Evolutionary conservation across 37 sponge, comb jelly and placozoan species (phyloP), one percentile per base, ranked within the genome.

Genomic region (Axinella damicornis): DNA sequence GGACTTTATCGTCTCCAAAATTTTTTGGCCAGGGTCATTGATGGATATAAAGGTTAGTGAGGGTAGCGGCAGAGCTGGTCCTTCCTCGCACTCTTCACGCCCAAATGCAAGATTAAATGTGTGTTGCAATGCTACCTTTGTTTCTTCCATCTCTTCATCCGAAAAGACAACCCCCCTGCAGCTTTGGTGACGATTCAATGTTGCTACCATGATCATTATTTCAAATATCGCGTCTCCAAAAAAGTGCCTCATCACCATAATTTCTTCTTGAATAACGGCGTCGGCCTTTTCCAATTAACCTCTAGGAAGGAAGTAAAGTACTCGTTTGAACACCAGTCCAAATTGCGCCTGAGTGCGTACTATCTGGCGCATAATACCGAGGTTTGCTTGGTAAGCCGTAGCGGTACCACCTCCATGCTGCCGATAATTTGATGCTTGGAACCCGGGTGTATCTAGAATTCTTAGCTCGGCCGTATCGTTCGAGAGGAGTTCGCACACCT

Each of bases 21-120:
- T 28, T 46, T 9, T 46, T 40, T 71, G 19, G 40, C 73, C 33
- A 20, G 53, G 11, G 21, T 71, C 73, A 38, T 6, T 13, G 41
- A 71, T 46, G 53, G 73, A 40, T 15, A 71, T 38, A 41, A 40
- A 71, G 53, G 40, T 4, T 6, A 71, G 33, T 46, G 73, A 53
- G 21, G 73, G 73, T 32, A 2, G 19, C 4, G 19, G 19, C 2
- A 32, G 5, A 46, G 46, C 46, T 46, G 46, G 46, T 12, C 46
- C 46, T 46, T 46, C 46, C 46, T 46, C 46, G 4, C 46, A 4
- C 46, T 12, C 46, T 9, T 46, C 9, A 12, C 6, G 46, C 9
- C 9, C 9, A 46, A 46, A 46, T 46, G 9, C 46, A 46, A 46
- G 46, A 61, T 61, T 14, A 22, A 61, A 61, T 61, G 63, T 11